Percentiles rank a stretch among this genome's conserved stretches.
Conservation (phyloP, 2,888 invertebrate species). For the Alcis repandata region DNA sequence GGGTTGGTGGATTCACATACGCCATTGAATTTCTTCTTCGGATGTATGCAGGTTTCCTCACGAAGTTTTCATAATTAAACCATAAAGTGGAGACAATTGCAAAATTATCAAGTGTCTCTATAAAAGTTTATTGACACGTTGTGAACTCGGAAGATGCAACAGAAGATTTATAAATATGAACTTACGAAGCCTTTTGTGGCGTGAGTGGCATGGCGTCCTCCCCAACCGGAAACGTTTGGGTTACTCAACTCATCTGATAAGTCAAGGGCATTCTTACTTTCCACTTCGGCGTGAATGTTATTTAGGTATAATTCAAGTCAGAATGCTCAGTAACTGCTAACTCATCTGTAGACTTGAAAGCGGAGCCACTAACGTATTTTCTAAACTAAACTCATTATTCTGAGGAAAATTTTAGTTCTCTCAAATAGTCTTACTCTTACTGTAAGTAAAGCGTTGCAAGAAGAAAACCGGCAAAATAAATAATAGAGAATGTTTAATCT, state of each 20-base stretch:
- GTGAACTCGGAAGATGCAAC: background rate
- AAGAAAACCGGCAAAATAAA: too few species aligned
- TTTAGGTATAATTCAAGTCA: background rate
- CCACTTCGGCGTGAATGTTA: background rate
- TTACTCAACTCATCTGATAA: constrained; percentile 25
- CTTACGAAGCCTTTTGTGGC: background rate
- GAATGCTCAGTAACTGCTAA: too few species aligned
- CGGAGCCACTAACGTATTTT: too few species aligned
- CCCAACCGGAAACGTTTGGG: constrained; percentile 34
- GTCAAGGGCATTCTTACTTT: constrained; percentile 30
- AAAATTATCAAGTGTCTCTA: background rate
- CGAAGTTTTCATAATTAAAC: background rate
- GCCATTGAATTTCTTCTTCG: too few species aligned
- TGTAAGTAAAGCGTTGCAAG: too few species aligned
- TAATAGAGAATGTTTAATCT: too few species aligned
- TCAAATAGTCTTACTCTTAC: too few species aligned
- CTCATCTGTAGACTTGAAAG: too few species aligned
- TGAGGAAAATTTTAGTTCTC: too few species aligned
- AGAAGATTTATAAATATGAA: background rate
- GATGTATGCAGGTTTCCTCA: too few species aligned
- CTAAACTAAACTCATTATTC: too few species aligned
- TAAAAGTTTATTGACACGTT: background rate
- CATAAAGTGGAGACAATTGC: background rate
- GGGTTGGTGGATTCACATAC: too few species aligned
- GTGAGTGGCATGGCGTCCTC: constrained; percentile 4